Evolutionary conservation across 2,888 invertebrate genomes (phyloP), one percentile per base, ranked within the genome.

Genomic region (Cheilosia variabilis): DNA sequence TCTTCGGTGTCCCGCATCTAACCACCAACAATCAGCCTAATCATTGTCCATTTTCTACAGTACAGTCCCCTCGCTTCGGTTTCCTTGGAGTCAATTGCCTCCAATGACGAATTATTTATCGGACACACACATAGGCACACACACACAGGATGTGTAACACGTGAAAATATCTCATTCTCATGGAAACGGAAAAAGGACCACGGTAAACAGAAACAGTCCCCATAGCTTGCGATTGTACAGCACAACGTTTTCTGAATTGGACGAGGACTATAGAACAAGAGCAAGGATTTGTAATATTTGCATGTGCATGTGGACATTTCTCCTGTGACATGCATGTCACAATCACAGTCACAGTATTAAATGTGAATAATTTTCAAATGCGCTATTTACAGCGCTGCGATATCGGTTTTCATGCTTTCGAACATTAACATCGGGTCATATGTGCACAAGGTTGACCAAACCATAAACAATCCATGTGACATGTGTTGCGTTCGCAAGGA

Each of bases 91-190:
- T 66, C 82, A 78, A 83, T 83, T 83, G 78, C 71, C 66, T 78
- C 17, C 66, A 83, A 78, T 83, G 71, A 73, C 57, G 65, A 75
- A 69, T 75, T 84, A 69, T 75, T 75, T 69, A 79, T 84, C 75
- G 57, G 73, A 15, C 79, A 75, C 53, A 22, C 17, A 10, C 10
- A 22, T 31, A 34, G 31, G 22, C 65, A 43, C n/a, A 55, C 31
- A 27, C 6, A 24, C 0, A 27, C 34, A 52, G 24, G 9, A 4
- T 17, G 2, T 13, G 17, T 22, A 9, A n/a, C 2, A 4, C 19
- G 47, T 17, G 7, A 19, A 6, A 27, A 31, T 52, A 34, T 50
- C 7, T 17, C 17, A 6, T n/a, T 47, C n/a, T n/a, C 24, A 50
- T 53, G 17, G 41, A 19, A 31, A 22, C 24, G 37, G 5, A 15